Evolutionary conservation across 2,888 invertebrate genomes (phyloP), one percentile per base, ranked within the genome.

Genomic region (Linnaemya vulpina): DNA sequence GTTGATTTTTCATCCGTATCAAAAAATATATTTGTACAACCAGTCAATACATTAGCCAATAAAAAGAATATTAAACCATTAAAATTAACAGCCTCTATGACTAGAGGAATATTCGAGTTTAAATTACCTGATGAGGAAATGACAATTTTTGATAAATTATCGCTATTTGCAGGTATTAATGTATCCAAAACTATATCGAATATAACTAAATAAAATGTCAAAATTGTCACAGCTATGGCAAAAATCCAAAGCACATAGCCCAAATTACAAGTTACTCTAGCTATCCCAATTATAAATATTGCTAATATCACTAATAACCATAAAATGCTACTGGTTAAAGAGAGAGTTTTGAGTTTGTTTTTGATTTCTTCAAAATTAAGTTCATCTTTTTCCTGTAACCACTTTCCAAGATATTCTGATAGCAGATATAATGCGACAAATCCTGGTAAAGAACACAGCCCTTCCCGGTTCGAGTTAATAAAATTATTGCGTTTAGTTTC

Each of bases 381-480:
- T 55, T 89, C 91, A 86, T 93, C 90, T 40, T 84, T 81, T 13
- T 83, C 86, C 38, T 91, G 91, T 40, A 96, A 90, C 71, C 94
- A 90, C 53, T 95, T 96, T 73, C 90, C 89, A 63, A 96, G 90
- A 88, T 94, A 94, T 74, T 95, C 94, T 35, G 96, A 95, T 86
- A 95, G 94, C 79, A 98, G 93, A 92, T 97, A 98, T 7, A 99
- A 92, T 0, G 96, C 94, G 0, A 97, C 93, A 91, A 97, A 99
- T 1, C 99, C 99, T 0, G 96, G 93, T 49, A 95, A 93, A 0
- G 99, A 98, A 25, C 95, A 94, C 51, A 99, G 92, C 0, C 99
- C 99, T 93, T 99, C 99, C 79, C 97, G 94, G 92, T 99, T 99
- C 0, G 98, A 97, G 60, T 94, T 93, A 7, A 98, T 86, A 43